Percentiles rank a stretch among this genome's conserved stretches.
Evolutionary conservation across 2,888 invertebrate species (phyloP).

Genomic region (Monoplex corrugatus): DNA sequence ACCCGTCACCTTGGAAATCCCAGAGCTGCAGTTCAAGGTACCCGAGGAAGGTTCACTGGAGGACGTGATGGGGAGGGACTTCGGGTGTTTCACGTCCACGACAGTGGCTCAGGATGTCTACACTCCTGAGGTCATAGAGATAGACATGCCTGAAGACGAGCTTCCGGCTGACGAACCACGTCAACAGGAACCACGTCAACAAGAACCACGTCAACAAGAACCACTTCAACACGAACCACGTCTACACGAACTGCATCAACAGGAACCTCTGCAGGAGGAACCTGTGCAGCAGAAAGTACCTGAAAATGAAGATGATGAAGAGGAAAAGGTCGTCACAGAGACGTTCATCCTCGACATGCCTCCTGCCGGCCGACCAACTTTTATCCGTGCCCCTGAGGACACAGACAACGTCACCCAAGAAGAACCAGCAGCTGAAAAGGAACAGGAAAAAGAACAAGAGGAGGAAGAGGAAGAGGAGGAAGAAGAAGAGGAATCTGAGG

Average conservation of each 20-base stretch:
- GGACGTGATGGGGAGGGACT: constrained; percentile 51
- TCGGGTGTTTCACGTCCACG: constrained; percentile 54
- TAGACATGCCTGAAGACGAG: not conserved
- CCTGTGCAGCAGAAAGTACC: not conserved
- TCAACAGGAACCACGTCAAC: not conserved
- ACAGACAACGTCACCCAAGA: not conserved
- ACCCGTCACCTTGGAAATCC: constrained; percentile 53
- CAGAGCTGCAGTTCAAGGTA: constrained; percentile 50
- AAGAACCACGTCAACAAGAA: not conserved
- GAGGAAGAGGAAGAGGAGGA: constrained; percentile 33
- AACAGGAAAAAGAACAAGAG: constrained; percentile 25
- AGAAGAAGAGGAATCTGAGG: not conserved
- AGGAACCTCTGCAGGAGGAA: no score
- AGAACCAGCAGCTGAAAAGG: not conserved
- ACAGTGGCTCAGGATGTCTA: constrained; percentile 36
- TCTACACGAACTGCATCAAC: no score
- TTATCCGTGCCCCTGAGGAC: not conserved
- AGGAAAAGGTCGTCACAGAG: not conserved
- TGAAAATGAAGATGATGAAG: not conserved
- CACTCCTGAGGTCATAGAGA: constrained; percentile 47
- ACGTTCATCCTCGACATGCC: not conserved
- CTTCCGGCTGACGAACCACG: not conserved
- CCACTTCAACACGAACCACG: not conserved
- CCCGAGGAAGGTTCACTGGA: constrained; percentile 51
- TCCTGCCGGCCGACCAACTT: not conserved